Evolutionary conservation across 2,113 vertebrate species (phyloP).

Genomic region (Ursus arctos): DNA sequence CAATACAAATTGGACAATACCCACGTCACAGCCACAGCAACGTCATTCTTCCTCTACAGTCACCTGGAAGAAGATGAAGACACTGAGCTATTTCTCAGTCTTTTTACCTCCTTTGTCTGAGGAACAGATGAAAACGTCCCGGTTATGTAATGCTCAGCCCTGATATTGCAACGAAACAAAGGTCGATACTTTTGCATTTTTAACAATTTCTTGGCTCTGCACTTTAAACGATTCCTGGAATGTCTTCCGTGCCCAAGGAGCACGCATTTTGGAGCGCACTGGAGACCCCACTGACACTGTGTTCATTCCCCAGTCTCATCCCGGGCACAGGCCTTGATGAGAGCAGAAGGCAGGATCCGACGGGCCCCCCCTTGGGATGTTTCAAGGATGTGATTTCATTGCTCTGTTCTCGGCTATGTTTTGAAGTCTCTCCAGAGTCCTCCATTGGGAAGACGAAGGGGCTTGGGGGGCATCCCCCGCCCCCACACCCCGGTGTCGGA

Average conservation of each 20-base stretch:
- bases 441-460: constrained; percentile 34
- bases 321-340: not conserved
- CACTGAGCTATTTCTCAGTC: not conserved
- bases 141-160: not conserved
- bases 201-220: constrained; percentile 24
- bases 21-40: not conserved
- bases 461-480: not conserved
- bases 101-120: constrained; percentile 27
- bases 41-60: not conserved
- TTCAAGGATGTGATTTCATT: not conserved
- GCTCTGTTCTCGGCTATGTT: not conserved
- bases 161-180: constrained; percentile 59
- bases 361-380: not conserved
- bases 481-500: not conserved
- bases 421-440: constrained; percentile 43
- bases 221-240: not conserved
- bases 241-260: not conserved
- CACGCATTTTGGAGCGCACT: not conserved
- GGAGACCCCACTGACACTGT: not conserved
- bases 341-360: not conserved
- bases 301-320: not conserved
- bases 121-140: not conserved
- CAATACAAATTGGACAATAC: not conserved
- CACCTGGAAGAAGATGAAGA: not conserved
- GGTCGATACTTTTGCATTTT: not conserved